These are phyloP conservation scores for Sylvia atricapilla DNA, from an alignment of 2,113 vertebrate genomes.

Conservation along the genomic window DNA sequence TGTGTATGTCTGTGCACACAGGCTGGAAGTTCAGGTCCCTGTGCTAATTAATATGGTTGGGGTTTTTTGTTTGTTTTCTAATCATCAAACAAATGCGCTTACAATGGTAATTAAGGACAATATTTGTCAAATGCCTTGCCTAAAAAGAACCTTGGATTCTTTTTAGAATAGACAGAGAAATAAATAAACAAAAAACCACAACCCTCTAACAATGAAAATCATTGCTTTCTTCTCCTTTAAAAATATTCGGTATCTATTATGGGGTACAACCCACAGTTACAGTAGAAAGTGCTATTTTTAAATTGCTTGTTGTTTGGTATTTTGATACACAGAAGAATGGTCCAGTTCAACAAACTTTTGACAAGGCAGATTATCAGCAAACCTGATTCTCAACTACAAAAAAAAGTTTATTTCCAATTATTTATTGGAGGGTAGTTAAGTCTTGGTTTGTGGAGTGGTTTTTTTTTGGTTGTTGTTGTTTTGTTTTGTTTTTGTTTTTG, in stretches of 20 bases:
- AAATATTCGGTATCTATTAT: background rate
- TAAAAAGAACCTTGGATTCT: background rate
- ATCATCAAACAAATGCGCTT: background rate
- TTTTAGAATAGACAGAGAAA: background rate
- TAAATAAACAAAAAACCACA: background rate
- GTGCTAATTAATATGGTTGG: background rate
- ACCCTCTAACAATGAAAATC: background rate
- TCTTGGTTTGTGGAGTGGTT: background rate
- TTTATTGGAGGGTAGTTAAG: background rate
- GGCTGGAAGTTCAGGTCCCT: background rate
- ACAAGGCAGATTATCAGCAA: background rate
- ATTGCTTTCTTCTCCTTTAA: background rate
- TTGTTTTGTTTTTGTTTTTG: background rate
- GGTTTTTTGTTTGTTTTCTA: background rate
- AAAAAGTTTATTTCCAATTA: background rate
- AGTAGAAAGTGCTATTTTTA: background rate
- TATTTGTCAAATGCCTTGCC: background rate
- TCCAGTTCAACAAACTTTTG: background rate
- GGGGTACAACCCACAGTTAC: background rate
- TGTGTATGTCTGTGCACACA: background rate
- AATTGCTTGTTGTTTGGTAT: background rate
- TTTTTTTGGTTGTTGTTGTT: background rate
- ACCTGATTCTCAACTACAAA: background rate
- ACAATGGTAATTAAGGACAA: background rate
- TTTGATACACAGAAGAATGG: background rate